phyloP scores from a whole-genome alignment of 1,140 invertebrate genomes.

The Sesamia nonagrioides region DNA sequence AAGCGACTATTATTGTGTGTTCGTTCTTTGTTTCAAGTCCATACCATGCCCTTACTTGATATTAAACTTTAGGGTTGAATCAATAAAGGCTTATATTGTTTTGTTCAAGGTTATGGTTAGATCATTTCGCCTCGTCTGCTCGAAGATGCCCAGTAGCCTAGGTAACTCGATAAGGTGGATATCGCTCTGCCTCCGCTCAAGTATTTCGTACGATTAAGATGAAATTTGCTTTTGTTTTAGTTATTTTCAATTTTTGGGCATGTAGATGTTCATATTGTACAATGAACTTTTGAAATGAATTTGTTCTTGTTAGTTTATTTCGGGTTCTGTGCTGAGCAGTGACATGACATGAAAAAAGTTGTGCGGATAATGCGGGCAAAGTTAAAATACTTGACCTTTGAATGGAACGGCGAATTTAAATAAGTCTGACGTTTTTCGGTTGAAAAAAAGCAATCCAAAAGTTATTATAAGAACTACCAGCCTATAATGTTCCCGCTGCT shows the following conservation, averaged over 20 bases:
- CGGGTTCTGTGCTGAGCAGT: neutral
- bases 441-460: no score
- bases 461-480: no score
- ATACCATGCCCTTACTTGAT: slow-evolving; percentile 26
- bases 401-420: no score
- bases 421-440: no score
- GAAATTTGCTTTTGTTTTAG: slow-evolving; percentile 82
- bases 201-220: slow-evolving; percentile 86
- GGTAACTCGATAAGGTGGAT: slow-evolving; percentile 86
- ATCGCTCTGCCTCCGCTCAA: slow-evolving; percentile 81
- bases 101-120: slow-evolving; percentile 51
- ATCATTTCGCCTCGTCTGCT: slow-evolving; percentile 55
- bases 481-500: no score
- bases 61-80: slow-evolving; percentile 58
- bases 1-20: slow-evolving; percentile 83
- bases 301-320: neutral
- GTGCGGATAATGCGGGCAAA: neutral
- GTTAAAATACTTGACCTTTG: no score
- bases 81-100: slow-evolving; percentile 56
- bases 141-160: slow-evolving; percentile 84
- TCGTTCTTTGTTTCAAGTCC: slow-evolving; percentile 73
- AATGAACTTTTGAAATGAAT: slow-evolving; percentile 31
- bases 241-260: slow-evolving; percentile 65
- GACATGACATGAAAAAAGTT: neutral
- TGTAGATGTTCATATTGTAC: slow-evolving; percentile 46